phyloP scores from a whole-genome alignment of 2,888 invertebrate genomes.

The Gandaritis pyraliata region DNA sequence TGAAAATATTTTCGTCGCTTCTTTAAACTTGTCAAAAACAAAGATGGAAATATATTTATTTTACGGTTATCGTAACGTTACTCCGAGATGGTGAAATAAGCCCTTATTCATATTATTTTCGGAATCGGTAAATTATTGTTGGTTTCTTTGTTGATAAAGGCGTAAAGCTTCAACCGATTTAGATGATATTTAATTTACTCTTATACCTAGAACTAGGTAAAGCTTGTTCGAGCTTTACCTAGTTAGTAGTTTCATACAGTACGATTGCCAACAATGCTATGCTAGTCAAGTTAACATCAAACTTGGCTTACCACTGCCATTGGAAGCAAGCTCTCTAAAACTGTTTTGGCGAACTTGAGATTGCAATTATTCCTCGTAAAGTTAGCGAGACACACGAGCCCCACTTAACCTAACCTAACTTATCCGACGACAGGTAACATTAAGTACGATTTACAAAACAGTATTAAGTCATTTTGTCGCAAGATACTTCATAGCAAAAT shows the following conservation, averaged over 20 bases:
- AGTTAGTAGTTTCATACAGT: conserved; percentile 22
- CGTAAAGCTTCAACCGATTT: too few relatives aligned
- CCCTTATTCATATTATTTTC: too few relatives aligned
- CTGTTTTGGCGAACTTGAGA: conserved; percentile 55
- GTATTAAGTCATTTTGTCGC: conserved; percentile 42
- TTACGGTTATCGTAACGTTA: too few relatives aligned
- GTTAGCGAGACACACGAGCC: conserved; percentile 57
- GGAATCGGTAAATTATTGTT: too few relatives aligned
- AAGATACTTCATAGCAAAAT: conserved; percentile 41
- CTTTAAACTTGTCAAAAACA: too few relatives aligned
- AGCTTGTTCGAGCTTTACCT: conserved; percentile 11
- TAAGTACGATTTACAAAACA: conserved; percentile 55
- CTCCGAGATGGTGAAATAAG: too few relatives aligned
- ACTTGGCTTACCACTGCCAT: conserved; percentile 40
- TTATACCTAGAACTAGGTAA: background rate
- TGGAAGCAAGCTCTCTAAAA: conserved; percentile 46
- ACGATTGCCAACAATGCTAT: conserved; percentile 27
- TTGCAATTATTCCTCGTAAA: conserved; percentile 58
- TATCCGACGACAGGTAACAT: conserved; percentile 56
- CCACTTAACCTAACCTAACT: conserved; percentile 53
- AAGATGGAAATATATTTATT: too few relatives aligned
- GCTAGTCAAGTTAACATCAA: conserved; percentile 35
- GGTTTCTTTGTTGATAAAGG: too few relatives aligned
- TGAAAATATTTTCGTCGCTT: too few relatives aligned
- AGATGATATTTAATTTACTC: too few relatives aligned